Evolutionary conservation across 2,888 invertebrate species (phyloP).

Genomic region (Andrena fulva): DNA sequence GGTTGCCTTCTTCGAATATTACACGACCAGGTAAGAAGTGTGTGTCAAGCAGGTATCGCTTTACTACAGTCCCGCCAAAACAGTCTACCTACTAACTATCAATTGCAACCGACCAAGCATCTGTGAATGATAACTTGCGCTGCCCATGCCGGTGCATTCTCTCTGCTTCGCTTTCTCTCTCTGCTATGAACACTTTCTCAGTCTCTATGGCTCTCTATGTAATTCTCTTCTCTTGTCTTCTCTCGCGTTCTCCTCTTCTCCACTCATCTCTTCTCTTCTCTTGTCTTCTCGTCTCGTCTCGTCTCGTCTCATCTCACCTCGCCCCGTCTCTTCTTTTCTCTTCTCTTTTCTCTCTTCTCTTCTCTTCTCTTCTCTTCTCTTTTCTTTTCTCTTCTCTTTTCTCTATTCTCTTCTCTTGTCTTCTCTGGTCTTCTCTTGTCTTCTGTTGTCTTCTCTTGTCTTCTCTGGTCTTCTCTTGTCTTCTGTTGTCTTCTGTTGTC

Average conservation of each 20-base stretch:
- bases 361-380: conserved; percentile 2
- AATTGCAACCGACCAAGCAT: background rate
- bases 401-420: background rate
- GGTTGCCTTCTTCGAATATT: conserved; percentile 93
- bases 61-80: conserved; percentile 1
- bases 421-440: background rate
- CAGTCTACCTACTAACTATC: background rate
- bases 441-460: background rate
- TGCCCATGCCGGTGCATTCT: background rate
- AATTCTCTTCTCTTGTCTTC: background rate
- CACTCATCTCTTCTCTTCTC: background rate
- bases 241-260: background rate
- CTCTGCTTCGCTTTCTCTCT: conserved; percentile 5
- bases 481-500: background rate
- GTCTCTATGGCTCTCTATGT: conserved; percentile 5
- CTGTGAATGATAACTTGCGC: conserved; percentile 19
- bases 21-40: conserved; percentile 89
- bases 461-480: background rate
- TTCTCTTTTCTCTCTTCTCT: background rate
- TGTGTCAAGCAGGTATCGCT: conserved; percentile 25
- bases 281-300: background rate
- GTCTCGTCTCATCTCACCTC: background rate
- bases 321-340: background rate
- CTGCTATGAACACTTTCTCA: background rate
- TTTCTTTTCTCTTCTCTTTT: background rate